Base-by-base conservation (phyloP, 2,888 invertebrate species). In the Aproaerema taeniolella region DNA sequence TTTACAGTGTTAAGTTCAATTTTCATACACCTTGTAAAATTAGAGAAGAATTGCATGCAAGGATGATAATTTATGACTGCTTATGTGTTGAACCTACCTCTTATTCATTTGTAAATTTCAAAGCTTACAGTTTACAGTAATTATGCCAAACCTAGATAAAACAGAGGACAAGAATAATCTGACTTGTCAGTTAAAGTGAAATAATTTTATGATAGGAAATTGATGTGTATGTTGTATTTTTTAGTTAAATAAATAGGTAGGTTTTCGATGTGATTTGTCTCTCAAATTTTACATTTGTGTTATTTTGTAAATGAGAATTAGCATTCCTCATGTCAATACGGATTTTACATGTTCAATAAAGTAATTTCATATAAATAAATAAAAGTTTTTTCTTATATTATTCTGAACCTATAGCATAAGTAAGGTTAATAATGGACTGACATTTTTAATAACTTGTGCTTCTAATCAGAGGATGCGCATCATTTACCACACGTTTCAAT, bases 301-400 rank as follows among this genome's bases (percentile, higher is more conserved):
- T 86, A 83, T 79, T 85, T 83, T 87, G 77, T 87, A 81, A 83
- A 85, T 83, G 85, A 83, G 86, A 85, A 82, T 71, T 86, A 86
- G 86, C 87, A 87, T 87, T 87, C 87, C 87, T 87, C 85, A 82
- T 86, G 87, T 87, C 87, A 83, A 87, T 81, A 85, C 75, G 82
- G 83, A 81, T 82, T 87, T 86, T 86, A 87, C 87, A 87, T 86
- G 86, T 87, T 87, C 87, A 87, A 86, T 86, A 87, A 87, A 85
- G 83, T 86, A 87, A 86, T 87, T 87, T 87, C 87, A 39, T 29
- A 38, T 38, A n/a, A n/a, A n/a, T n/a, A n/a, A n/a, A n/a, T n/a
- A n/a, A n/a, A n/a, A n/a, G n/a, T n/a, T n/a, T n/a, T n/a, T n/a
- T n/a, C n/a, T n/a, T n/a, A n/a, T n/a, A n/a, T n/a, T n/a, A n/a